A percentile compares a stretch with the other conserved stretches of the same genome.
phyloP scores from a whole-genome alignment of 53 echinoderm and acorn worm genomes.

The Crossaster papposus region DNA sequence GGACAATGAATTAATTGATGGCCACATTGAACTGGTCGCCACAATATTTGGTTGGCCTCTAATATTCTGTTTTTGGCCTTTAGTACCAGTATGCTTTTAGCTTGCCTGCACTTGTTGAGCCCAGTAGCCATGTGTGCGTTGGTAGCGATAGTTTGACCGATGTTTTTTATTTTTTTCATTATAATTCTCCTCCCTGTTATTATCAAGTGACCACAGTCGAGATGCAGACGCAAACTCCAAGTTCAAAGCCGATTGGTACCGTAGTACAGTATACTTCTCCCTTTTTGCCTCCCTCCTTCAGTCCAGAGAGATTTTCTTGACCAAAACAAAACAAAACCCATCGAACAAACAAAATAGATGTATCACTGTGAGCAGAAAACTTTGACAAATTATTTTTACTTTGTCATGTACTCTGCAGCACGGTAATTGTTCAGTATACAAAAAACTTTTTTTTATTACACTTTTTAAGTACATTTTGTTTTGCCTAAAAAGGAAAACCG shows the following conservation, averaged over 20 bases:
- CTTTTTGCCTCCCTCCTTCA: conserved; percentile 32
- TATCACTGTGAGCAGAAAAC: too few species aligned
- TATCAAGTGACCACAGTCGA: conserved; percentile 52
- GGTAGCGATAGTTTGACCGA: conserved; percentile 42
- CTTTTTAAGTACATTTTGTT: too few species aligned
- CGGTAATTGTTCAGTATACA: too few species aligned
- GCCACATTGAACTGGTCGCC: not conserved
- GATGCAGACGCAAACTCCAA: conserved; percentile 46
- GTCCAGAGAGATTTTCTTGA: conserved; percentile 46
- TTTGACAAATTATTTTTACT: not conserved
- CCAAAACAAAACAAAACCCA: too few species aligned
- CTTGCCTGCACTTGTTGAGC: not conserved
- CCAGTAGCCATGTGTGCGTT: conserved; percentile 10
- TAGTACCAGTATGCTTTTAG: too few species aligned
- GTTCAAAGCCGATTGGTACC: conserved; percentile 49
- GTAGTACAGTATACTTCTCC: conserved; percentile 58
- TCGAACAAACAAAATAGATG: not conserved
- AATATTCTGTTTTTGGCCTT: not conserved
- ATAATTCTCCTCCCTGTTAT: conserved; percentile 41
- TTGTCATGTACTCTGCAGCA: too few species aligned
- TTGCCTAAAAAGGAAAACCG: too few species aligned
- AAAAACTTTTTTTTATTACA: too few species aligned
- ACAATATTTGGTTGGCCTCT: not conserved
- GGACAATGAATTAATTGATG: not conserved
- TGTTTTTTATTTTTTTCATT: conserved; percentile 24